A percentile compares a stretch with the other conserved stretches of the same genome.
phyloP scores from a whole-genome alignment of 2,113 vertebrate species.

The Amblyopsis rosae region DNA sequence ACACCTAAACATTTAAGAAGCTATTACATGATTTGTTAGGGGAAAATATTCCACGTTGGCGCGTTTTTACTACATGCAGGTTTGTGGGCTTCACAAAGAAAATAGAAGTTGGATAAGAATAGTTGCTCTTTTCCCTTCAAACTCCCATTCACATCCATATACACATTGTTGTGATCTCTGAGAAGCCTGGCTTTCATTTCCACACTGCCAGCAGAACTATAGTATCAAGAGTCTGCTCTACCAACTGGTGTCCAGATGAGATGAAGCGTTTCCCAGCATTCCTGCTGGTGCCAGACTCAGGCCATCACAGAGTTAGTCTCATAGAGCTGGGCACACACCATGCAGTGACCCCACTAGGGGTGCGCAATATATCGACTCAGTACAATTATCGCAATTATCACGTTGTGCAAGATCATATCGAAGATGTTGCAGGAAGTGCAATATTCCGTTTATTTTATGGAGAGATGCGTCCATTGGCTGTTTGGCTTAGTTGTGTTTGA shows the following conservation, averaged over 20 bases:
- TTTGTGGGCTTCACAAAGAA: constrained; percentile 28
- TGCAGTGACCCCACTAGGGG: constrained; percentile 49
- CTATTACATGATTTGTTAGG: neutral
- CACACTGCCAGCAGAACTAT: constrained; percentile 13
- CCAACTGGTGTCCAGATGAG: constrained; percentile 43
- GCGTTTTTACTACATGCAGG: neutral
- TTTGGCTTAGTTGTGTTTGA: too few relatives aligned
- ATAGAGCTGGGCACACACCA: constrained; percentile 17
- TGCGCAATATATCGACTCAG: too few relatives aligned
- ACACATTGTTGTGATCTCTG: constrained; percentile 34
- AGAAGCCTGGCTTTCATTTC: constrained; percentile 37
- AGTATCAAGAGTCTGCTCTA: constrained; percentile 1
- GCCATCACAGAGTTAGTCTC: constrained; percentile 1
- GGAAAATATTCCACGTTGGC: neutral
- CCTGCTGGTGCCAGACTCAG: constrained; percentile 39
- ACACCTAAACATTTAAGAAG: neutral
- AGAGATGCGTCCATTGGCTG: too few relatives aligned
- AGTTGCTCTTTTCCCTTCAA: constrained; percentile 19
- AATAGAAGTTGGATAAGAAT: constrained; percentile 14
- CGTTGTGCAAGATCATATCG: too few relatives aligned
- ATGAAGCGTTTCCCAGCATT: constrained; percentile 15
- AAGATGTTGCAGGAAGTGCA: too few relatives aligned
- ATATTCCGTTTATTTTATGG: too few relatives aligned
- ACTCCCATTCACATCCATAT: constrained; percentile 36
- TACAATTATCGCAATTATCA: too few relatives aligned